phyloP scores from a whole-genome alignment of 2,113 vertebrate genomes.

The Calyptomena viridis region DNA sequence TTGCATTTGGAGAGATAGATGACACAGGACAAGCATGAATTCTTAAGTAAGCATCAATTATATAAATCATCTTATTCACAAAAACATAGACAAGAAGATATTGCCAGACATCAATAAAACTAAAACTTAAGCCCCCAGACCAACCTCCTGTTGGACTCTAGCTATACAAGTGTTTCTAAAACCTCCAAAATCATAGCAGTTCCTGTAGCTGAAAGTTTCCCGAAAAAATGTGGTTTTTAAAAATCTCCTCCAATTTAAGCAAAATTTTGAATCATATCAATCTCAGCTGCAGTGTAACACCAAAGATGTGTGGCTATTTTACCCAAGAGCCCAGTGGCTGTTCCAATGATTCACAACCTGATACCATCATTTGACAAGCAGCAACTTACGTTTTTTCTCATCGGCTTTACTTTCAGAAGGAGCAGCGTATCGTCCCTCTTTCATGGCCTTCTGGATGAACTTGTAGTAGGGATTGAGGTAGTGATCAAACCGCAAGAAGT shows the following conservation, averaged over 20 bases:
- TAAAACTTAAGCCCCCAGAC: background rate
- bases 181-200: background rate
- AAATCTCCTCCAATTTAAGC: background rate
- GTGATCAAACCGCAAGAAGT: conserved; percentile 96
- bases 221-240: background rate
- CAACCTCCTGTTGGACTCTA: background rate
- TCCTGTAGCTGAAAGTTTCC: background rate
- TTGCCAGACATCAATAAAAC: background rate
- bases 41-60: background rate
- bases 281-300: background rate
- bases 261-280: background rate
- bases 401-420: conserved; percentile 75
- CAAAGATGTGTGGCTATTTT: background rate
- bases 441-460: conserved; percentile 94
- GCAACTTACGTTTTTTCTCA: conserved; percentile 77
- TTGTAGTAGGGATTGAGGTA: conserved; percentile 99
- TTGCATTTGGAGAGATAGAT: background rate
- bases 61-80: background rate
- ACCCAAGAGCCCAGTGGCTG: background rate
- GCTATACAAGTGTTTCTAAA: background rate
- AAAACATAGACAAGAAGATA: background rate
- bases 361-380: background rate
- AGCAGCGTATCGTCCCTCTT: conserved; percentile 88
- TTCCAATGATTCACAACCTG: background rate
- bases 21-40: background rate